Evolutionary conservation across 2,797 vertebrate genomes (phyloP), one percentile per base, ranked within the genome.

Genomic region (Holocentrus rufus): DNA sequence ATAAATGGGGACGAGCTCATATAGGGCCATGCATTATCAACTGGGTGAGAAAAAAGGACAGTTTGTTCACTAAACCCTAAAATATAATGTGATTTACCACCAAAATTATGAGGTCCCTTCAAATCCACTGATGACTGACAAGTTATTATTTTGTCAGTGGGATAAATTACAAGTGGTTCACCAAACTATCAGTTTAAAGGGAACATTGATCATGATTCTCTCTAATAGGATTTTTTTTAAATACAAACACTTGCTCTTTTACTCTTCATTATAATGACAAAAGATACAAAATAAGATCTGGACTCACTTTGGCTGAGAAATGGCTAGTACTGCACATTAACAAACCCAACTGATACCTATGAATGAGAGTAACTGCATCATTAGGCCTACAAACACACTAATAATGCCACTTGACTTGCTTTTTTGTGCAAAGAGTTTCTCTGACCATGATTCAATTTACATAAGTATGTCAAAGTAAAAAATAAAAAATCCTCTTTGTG

Each of bases 381-480:
- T 84, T 69, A 66, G 9, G 62, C 55, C 72, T 63, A 81, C 75
- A 80, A 87, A 88, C 76, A 77, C 61, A 68, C 52, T 79, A 69
- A 84, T 85, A 15, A 44, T 5, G 18, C 47, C 2, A 7, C 47
- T 50, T 50, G 7, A n/a, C 84, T 60, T 30, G 2, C 25, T 60
- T 36, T 39, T 64, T 72, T 69, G 1, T 14, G 55, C 30, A 15
- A 8, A 36, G 66, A 46, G 65, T 79, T 66, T 5, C 1, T 55
- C 53, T 71, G 58, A 81, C 65, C 65, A 0, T 90, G 89, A 90
- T 88, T 89, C 87, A 84, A 18, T 87, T 90, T 65, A 58, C 60
- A 17, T 3, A 18, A 1, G 17, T 1, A 10, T 20, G 13, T n/a
- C 15, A 47, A 47, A 47, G 6, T 7, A 47, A 47, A 18, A n/a